Conservation (phyloP, 2,113 vertebrate genomes). For the Pimephales promelas region DNA sequence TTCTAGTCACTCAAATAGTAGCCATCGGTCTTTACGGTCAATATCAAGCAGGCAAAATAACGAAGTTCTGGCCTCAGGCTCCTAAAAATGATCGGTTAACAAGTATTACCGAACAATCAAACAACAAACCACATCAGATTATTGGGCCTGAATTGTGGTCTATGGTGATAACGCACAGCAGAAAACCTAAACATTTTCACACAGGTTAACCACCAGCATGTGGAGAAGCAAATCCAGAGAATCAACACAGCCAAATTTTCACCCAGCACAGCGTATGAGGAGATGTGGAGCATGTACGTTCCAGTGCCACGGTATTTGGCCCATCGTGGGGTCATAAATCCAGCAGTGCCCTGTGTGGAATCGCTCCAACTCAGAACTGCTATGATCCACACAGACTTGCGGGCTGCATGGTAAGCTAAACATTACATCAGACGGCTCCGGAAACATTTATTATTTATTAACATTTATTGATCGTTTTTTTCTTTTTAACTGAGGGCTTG, state of each 20-base stretch:
- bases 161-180: not conserved
- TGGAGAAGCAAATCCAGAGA: conserved; percentile 9
- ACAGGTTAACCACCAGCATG: conserved; percentile 20
- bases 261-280: conserved; percentile 15
- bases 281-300: conserved; percentile 35
- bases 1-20: conserved; percentile 41
- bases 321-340: conserved; percentile 63
- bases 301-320: conserved; percentile 51
- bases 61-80: not conserved
- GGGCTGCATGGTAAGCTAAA: not conserved
- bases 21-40: conserved; percentile 20
- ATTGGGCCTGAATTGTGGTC: not conserved
- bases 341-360: conserved; percentile 55
- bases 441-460: conserved; percentile 16
- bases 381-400: not conserved
- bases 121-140: not conserved
- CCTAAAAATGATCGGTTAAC: not conserved
- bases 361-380: not conserved
- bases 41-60: not conserved
- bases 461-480: not conserved
- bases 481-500: not conserved
- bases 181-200: conserved; percentile 24
- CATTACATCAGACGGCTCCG: conserved; percentile 19
- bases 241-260: conserved; percentile 28
- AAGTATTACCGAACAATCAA: not conserved